Evolutionary conservation across 2,888 invertebrate species (phyloP).

Genomic region (Iphiclides podalirius): DNA sequence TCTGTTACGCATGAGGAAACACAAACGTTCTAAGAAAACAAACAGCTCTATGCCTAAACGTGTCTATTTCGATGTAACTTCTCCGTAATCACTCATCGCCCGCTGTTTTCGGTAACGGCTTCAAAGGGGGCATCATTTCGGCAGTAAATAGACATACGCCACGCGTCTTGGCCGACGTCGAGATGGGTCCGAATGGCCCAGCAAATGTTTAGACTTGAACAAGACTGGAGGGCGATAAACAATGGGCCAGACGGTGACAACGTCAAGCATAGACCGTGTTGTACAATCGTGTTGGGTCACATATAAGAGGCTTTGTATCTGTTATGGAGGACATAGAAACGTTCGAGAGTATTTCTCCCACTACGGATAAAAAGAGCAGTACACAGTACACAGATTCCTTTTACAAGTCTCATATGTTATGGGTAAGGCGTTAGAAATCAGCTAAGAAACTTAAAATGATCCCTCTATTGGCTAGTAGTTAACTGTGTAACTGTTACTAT

Average conservation of each 20-base stretch:
- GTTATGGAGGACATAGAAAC: too few species aligned
- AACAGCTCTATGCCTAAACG: neutral
- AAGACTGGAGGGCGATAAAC: conserved; percentile 15
- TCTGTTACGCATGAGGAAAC: neutral
- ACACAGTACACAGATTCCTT: too few species aligned
- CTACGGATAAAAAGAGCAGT: too few species aligned
- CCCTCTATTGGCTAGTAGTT: too few species aligned
- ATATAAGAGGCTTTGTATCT: too few species aligned
- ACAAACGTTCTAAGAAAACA: neutral
- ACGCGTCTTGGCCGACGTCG: conserved; percentile 2
- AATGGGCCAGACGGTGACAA: neutral
- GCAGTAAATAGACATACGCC: conserved; percentile 11
- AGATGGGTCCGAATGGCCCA: neutral
- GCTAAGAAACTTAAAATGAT: too few species aligned
- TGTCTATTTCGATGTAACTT: conserved; percentile 4
- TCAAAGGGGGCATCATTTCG: conserved; percentile 11
- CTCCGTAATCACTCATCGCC: conserved; percentile 16
- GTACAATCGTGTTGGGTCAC: neutral
- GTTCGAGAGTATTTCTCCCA: too few species aligned
- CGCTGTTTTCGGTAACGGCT: conserved; percentile 7
- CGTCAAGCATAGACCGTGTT: neutral
- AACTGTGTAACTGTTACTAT: too few species aligned
- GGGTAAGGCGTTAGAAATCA: too few species aligned
- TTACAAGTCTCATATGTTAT: too few species aligned
- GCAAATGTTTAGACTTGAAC: conserved; percentile 20